Evolutionary conservation across 2,888 invertebrate genomes (phyloP), one percentile per base, ranked within the genome.

Genomic region (Phorcus lineatus): DNA sequence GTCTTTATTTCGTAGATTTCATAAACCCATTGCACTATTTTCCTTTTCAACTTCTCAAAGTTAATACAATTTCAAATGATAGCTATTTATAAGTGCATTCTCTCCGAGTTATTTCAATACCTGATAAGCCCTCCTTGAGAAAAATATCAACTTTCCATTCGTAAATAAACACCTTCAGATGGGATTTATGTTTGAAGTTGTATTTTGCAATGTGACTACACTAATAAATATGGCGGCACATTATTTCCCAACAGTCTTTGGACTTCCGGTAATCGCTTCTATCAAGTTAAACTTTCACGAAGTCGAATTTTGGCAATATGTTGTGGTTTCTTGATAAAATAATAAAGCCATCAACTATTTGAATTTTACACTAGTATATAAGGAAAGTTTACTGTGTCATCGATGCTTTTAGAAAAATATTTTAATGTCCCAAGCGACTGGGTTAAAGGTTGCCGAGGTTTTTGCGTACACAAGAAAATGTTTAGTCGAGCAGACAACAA

Each of bases 161-260:
- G 62, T 62, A 62, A 17, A 62, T 62, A 62, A 62, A 62, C 62
- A 62, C 62, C 28, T 62, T 62, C 16, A 62, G 28, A 62, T 24
- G 24, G 24, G 28, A 28, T 62, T 62, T 62, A 28, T 24, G 62
- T 22, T 16, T 62, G 16, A 62, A 62, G 24, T 24, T 62, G 28
- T 62, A 62, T 62, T 62, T 62, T 52, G 40, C 74, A 74, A 74
- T 52, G 74, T 74, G 74, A 74, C 40, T n/a, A n/a, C n/a, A n/a
- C n/a, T 40, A 40, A 74, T 52, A 74, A 74, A 74, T 74, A 74
- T 74, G 74, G 74, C 74, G 74, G 74, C 52, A 74, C 74, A 52
- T 24, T 19, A 52, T 52, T 74, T 47, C 74, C 74, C 74, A 74
- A 22, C 40, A 22, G 22, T 19, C 74, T 52, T 53, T 52, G 16